Conservation (phyloP, 35 echinoderm and acorn worm species). For the Hemicentrotus pulcherrimus region DNA sequence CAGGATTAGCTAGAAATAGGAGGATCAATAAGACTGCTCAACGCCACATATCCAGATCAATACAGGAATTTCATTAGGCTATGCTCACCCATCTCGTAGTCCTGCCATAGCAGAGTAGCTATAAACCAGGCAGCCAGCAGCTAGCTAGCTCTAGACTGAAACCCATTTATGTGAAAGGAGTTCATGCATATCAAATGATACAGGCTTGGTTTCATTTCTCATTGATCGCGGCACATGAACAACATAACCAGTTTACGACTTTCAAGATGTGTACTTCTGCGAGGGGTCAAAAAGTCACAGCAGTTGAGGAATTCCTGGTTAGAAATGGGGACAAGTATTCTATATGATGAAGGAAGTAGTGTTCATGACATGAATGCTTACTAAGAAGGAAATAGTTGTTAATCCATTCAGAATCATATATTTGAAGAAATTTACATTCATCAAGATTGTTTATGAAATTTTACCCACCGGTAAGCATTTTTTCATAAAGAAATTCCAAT, state of each 20-base stretch:
- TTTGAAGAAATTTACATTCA: too few relatives aligned
- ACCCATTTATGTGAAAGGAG: constrained; percentile 7
- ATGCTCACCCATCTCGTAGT: neutral
- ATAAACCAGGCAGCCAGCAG: neutral
- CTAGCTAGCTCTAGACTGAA: neutral
- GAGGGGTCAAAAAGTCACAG: neutral
- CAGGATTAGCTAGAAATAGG: constrained; percentile 32
- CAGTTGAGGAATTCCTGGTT: neutral
- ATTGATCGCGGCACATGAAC: neutral
- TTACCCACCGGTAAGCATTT: too few relatives aligned
- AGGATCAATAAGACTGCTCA: constrained; percentile 23
- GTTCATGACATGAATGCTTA: neutral
- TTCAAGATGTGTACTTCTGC: neutral
- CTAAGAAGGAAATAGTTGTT: neutral
- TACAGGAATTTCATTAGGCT: constrained; percentile 28
- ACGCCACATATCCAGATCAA: constrained; percentile 38
- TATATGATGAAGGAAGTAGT: neutral
- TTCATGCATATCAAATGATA: constrained; percentile 12
- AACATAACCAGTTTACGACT: neutral
- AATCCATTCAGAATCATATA: neutral
- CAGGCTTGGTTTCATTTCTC: neutral
- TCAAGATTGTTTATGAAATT: too few relatives aligned
- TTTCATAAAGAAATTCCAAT: too few relatives aligned
- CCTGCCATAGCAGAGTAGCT: neutral
- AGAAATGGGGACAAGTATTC: neutral